Evolutionary conservation across 1,140 invertebrate species (phyloP).

Genomic region (Caerostris extrusa): DNA sequence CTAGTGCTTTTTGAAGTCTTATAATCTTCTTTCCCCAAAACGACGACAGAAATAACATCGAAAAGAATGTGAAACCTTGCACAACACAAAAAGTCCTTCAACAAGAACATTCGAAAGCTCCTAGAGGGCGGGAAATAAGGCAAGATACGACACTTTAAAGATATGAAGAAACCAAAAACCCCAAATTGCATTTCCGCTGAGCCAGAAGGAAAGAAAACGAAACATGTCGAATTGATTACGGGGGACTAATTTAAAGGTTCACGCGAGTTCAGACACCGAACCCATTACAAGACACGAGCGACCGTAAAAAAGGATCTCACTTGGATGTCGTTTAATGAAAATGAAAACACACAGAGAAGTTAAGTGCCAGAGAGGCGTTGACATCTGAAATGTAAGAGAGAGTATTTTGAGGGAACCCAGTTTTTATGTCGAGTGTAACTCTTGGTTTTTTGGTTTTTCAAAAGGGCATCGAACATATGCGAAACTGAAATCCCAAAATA

Average conservation of each 20-base stretch:
- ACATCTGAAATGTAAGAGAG: conserved; percentile 4
- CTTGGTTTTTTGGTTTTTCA: neutral
- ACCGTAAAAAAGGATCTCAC: neutral
- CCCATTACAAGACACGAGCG: conserved; percentile 25
- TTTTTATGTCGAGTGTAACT: neutral
- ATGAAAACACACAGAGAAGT: neutral
- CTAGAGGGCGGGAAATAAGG: neutral
- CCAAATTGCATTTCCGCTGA: conserved; percentile 17
- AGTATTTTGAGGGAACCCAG: neutral
- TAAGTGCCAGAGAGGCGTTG: neutral
- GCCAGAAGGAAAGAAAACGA: neutral
- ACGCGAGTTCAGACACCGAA: conserved; percentile 27
- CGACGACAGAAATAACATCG: neutral
- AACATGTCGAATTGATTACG: conserved; percentile 48
- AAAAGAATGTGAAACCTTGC: neutral
- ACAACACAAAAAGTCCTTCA: neutral
- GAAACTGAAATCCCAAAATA: neutral
- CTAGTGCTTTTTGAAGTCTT: no score
- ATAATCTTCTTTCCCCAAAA: no score
- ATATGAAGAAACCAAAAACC: neutral
- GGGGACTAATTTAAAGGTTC: neutral
- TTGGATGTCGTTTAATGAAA: conserved; percentile 19
- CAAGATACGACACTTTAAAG: neutral
- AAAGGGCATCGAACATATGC: neutral
- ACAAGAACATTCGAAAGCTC: neutral